phyloP scores from a whole-genome alignment of 1,140 invertebrate species.

The Pectinophora gossypiella region DNA sequence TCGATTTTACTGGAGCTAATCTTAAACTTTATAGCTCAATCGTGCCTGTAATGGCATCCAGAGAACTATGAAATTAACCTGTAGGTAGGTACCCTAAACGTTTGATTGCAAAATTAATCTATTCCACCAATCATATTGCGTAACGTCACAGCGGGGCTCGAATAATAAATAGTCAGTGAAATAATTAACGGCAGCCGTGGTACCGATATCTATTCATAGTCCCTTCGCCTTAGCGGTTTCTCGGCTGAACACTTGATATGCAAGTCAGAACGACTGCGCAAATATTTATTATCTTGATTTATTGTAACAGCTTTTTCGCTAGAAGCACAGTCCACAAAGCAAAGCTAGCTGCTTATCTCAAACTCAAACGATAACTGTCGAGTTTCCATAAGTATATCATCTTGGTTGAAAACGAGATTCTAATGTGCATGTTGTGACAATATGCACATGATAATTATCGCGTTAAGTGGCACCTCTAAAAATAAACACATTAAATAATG shows the following conservation, averaged over 20 bases:
- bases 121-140: not conserved
- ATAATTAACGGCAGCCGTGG: not conserved
- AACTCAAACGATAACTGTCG: too few species aligned
- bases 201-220: not conserved
- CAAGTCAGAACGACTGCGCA: not conserved
- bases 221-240: not conserved
- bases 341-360: too few species aligned
- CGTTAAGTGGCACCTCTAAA: too few species aligned
- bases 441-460: too few species aligned
- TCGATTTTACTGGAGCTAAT: slow-evolving; percentile 6
- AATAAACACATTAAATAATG: too few species aligned
- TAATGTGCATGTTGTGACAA: too few species aligned
- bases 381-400: too few species aligned
- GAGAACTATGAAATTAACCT: slow-evolving; percentile 10
- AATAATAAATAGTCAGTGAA: not conserved
- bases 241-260: not conserved
- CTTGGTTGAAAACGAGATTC: too few species aligned
- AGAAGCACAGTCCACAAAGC: too few species aligned
- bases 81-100: not conserved
- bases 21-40: slow-evolving; percentile 19
- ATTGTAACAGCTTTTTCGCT: too few species aligned
- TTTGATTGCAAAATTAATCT: not conserved
- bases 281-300: too few species aligned
- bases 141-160: not conserved
- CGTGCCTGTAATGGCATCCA: slow-evolving; percentile 9